Conservation (phyloP, 1,140 invertebrate genomes). For the Berghia stephanieae region DNA sequence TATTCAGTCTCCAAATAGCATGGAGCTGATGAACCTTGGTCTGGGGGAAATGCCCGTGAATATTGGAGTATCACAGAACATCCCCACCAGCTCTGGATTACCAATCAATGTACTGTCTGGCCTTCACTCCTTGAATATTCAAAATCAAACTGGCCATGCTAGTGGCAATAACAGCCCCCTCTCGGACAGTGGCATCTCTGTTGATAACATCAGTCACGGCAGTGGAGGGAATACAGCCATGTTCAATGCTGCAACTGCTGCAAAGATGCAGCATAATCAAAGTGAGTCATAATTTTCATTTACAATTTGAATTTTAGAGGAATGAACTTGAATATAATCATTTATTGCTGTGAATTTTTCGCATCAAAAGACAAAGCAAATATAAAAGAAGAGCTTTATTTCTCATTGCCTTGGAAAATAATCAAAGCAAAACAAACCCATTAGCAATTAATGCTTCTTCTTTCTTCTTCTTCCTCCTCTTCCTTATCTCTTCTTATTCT, state of each 20-base stretch:
- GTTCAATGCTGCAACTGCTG: slow-evolving; percentile 87
- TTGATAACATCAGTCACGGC: slow-evolving; percentile 74
- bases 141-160: slow-evolving; percentile 30
- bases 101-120: slow-evolving; percentile 24
- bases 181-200: slow-evolving; percentile 66
- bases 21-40: slow-evolving; percentile 21
- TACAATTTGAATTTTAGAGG: too few species aligned
- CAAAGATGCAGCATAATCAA: slow-evolving; percentile 66
- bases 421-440: too few species aligned
- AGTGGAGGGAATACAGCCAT: slow-evolving; percentile 73
- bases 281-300: slow-evolving; percentile 20
- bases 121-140: slow-evolving; percentile 29
- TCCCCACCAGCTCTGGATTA: too few species aligned
- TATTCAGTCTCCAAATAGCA: background rate
- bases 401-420: too few species aligned
- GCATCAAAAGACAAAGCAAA: too few species aligned
- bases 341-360: too few species aligned
- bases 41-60: slow-evolving; percentile 18
- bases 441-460: too few species aligned
- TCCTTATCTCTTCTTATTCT: too few species aligned
- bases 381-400: too few species aligned
- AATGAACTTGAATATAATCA: too few species aligned
- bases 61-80: too few species aligned
- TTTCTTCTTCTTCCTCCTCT: too few species aligned
- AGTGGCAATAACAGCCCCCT: slow-evolving; percentile 61